phyloP scores from a whole-genome alignment of 2,113 vertebrate species.

The Odocoileus virginianus region DNA sequence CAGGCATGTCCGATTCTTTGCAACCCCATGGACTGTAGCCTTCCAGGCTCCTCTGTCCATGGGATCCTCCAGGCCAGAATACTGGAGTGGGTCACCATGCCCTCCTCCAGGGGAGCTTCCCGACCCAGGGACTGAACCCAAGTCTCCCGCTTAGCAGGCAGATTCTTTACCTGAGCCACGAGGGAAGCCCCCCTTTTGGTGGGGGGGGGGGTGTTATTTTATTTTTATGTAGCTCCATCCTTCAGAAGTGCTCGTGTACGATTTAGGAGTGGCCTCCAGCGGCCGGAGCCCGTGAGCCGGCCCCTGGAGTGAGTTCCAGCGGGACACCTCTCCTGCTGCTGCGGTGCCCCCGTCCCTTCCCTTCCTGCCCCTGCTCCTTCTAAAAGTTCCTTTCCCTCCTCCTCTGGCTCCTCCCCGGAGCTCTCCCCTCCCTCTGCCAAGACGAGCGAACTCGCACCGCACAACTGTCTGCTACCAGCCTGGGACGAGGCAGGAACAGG shows the following conservation, averaged over 20 bases:
- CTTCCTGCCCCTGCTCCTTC: not conserved
- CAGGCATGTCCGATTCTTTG: not conserved
- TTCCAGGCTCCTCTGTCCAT: not conserved
- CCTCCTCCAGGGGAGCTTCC: not conserved
- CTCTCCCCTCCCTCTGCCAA: not conserved
- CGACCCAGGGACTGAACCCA: rapidly evolving
- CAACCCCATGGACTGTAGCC: not conserved
- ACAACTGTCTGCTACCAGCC: not conserved
- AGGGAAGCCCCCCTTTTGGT: not conserved
- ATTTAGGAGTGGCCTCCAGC: not conserved
- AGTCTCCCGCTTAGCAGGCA: not conserved
- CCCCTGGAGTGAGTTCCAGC: not conserved
- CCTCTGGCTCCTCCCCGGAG: not conserved
- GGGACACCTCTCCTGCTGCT: not conserved
- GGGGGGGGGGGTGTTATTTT: not conserved
- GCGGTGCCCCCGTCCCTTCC: not conserved
- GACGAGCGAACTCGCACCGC: too few species aligned
- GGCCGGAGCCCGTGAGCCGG: not conserved
- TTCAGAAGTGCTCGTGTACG: not conserved
- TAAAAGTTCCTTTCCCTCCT: not conserved
- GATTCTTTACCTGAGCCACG: not conserved
- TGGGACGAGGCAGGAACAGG: not conserved
- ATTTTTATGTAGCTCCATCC: not conserved
- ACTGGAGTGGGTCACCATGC: not conserved
- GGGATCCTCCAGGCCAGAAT: not conserved